phyloP scores from a whole-genome alignment of 2,113 vertebrate species.

The Microtus oregoni region DNA sequence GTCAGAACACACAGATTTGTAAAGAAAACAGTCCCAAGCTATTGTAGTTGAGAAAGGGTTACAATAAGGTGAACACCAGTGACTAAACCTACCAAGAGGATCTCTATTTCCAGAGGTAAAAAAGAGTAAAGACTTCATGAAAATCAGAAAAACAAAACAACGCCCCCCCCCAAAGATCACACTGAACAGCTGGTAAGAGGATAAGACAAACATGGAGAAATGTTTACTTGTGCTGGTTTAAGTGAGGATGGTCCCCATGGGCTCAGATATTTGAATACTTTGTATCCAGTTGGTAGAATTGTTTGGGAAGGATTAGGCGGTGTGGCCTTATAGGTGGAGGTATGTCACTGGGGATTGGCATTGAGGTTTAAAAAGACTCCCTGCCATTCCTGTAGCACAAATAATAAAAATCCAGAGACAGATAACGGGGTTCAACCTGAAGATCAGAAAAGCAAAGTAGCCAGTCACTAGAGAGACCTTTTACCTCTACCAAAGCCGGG shows the following conservation, averaged over 20 bases:
- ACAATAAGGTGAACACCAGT: neutral
- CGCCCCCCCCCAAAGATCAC: neutral
- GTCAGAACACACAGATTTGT: neutral
- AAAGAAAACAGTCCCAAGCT: constrained; percentile 19
- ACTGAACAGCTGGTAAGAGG: neutral
- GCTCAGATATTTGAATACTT: neutral
- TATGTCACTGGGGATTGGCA: neutral
- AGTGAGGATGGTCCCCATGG: neutral
- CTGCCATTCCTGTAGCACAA: neutral
- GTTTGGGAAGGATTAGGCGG: neutral
- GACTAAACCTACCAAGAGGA: neutral
- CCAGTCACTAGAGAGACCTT: no score
- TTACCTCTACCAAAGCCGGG: no score
- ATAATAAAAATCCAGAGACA: no score
- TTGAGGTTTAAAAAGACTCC: neutral
- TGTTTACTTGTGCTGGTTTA: neutral
- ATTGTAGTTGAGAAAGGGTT: constrained; percentile 38
- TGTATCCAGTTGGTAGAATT: neutral
- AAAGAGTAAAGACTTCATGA: constrained; percentile 30
- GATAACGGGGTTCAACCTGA: no score
- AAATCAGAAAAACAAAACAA: constrained; percentile 14
- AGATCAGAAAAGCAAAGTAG: no score
- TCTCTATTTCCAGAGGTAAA: constrained; percentile 50
- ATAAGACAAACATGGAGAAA: constrained; percentile 1
- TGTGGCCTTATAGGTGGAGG: neutral